Base-by-base conservation (phyloP, 2,113 vertebrate genomes). In the Puffinus mauretanicus region DNA sequence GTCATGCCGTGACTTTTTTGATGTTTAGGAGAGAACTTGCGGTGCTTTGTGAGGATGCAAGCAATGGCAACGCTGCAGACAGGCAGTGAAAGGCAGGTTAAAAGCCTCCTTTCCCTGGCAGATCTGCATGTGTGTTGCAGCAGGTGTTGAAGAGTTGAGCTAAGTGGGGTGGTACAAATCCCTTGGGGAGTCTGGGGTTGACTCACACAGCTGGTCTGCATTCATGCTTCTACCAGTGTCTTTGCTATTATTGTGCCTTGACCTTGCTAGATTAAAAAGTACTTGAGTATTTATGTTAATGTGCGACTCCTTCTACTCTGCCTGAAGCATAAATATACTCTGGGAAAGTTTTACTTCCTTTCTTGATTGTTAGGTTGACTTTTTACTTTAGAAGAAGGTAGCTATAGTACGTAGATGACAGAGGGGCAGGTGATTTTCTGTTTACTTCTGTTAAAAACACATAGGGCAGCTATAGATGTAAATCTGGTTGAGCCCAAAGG, bases 1-100 rank as follows among this genome's bases (percentile, higher is more conserved):
- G 78, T 17, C 27, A 1, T 52, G 32, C 38, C 15, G 0, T 26
- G 57, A 2, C 3, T 2, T 32, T 42, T 55, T 6, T 27, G 26
- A 7, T 6, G 13, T 32, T 61, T 10, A 26, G 40, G 24, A 57
- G 55, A 38, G 44, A 47, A 7, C 12, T 14, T 13, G 46, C 7
- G 49, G 26, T 42, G 21, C 26, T 66, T 24, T 66, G 24, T 47
- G 57, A 44, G 27, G 42, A 22, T 14, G 7, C 36, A 18, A 14
- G 27, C 54, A 62, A 34, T 2, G 34, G 30, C 79, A 44, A 2
- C 1, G 0, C 12, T 65, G 58, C n/a, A 32, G 44, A 7, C 21
- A n/a, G 75, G 54, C 30, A 13, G 44, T 1, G 40, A 44, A 57
- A 26, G 25, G 32, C 60, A 21, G 36, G 42, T 4, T 26, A 29